Evolutionary conservation across 1,140 invertebrate species (phyloP), one percentile per base, ranked within the genome.

Genomic region (Penaeus vannamei): DNA sequence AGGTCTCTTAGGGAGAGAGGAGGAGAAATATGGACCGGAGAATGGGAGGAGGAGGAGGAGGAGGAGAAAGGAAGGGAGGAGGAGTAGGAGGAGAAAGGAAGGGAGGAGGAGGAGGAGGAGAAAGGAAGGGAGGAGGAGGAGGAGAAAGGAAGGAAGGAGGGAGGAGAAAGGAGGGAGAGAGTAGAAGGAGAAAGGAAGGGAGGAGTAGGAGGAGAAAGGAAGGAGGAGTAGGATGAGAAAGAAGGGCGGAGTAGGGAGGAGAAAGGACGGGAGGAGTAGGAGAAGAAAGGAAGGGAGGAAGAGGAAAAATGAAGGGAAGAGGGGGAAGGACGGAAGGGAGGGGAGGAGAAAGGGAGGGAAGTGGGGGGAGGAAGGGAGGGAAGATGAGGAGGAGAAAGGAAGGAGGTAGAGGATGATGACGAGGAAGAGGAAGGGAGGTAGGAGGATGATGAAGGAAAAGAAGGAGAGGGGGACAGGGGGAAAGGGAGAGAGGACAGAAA

Each of bases 361-460:
- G 64, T 26, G 26, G 32, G 5, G 32, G 7, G 23, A 29, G 12
- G 29, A 1, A 64, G 8, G 23, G 60, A 29, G 42, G 2, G 60
- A 32, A 64, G 62, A 64, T 17, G 62, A 64, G 62, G 62, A 64
- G n/a, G 62, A 64, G 62, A n/a, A 64, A n/a, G 62, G 10, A 84
- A 32, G 19, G 12, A 22, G 10, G 19, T 0, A 32, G 42, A 42
- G 8, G 12, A 32, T 17, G 62, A 64, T 19, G 17, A 64, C 62
- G 62, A 64, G 62, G 62, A 64, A 64, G n/a, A 64, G 62, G 62
- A 64, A n/a, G n/a, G n/a, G n/a, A n/a, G n/a, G 62, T 17, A 64
- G 62, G 62, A 64, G 62, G n/a, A n/a, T n/a, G n/a, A n/a, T n/a
- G n/a, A n/a, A n/a, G n/a, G n/a, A n/a, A n/a, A n/a, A n/a, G n/a